Conservation (phyloP, 2,797 vertebrate genomes). For the Poecilia picta region DNA sequence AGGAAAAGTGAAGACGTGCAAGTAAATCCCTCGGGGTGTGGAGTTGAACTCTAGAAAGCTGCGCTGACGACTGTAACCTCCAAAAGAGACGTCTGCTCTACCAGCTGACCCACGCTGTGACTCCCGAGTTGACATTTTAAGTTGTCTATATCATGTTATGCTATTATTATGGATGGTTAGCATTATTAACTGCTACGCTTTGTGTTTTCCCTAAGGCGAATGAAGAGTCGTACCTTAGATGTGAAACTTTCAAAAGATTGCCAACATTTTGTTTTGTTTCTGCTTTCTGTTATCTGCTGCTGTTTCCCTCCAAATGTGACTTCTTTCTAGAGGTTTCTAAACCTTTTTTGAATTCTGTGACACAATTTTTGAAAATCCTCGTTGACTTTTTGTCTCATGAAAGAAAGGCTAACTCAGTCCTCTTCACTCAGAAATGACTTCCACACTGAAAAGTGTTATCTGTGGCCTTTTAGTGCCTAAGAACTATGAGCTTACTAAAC, state of each 20-base stretch:
- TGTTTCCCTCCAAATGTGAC: not conserved
- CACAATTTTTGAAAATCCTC: not conserved
- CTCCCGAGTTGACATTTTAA: not conserved
- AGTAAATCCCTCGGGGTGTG: not conserved
- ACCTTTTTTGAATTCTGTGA: not conserved
- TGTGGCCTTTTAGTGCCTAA: not conserved
- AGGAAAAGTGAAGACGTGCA: not conserved
- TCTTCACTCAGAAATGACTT: not conserved
- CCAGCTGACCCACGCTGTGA: not conserved
- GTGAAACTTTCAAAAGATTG: not conserved
- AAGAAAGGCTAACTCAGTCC: not conserved
- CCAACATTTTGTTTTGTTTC: not conserved
- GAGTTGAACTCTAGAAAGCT: not conserved
- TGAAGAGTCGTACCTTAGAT: not conserved
- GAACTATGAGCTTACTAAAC: not conserved
- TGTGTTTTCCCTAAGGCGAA: not conserved
- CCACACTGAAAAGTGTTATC: not conserved
- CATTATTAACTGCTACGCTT: not conserved
- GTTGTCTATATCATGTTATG: not conserved
- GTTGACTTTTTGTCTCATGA: not conserved
- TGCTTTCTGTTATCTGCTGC: not conserved
- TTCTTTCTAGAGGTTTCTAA: not conserved
- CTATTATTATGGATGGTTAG: not conserved
- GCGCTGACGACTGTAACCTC: not conserved
- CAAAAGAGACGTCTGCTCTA: not conserved